A percentile compares a stretch with the other conserved stretches of the same genome.
Conservation (phyloP, 2,888 invertebrate species). For the Harpagoxenus sublaevis region DNA sequence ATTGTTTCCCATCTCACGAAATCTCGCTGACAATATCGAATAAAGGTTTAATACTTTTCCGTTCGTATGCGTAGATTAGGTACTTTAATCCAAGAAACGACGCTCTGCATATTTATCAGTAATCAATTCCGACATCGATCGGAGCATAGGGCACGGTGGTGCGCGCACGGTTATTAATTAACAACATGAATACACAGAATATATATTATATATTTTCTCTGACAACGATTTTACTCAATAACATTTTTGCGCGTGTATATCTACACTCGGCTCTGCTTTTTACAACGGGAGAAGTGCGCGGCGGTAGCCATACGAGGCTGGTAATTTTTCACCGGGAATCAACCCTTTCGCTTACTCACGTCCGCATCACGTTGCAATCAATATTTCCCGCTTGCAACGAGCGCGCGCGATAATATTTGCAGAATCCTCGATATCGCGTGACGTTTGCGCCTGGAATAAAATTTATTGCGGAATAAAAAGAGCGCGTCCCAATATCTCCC, state of each 20-base stretch:
- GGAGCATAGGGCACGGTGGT: neutral
- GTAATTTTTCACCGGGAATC: slow-evolving; percentile 56
- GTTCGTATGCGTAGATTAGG: slow-evolving; percentile 18
- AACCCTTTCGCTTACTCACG: slow-evolving; percentile 45
- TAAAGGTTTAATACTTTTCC: slow-evolving; percentile 42
- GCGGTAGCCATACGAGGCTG: neutral
- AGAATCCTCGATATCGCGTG: slow-evolving; percentile 40
- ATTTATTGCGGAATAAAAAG: slow-evolving; percentile 47
- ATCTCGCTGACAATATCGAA: slow-evolving; percentile 25
- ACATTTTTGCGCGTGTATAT: slow-evolving; percentile 29
- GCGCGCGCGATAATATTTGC: slow-evolving; percentile 51
- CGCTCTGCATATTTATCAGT: slow-evolving; percentile 47
- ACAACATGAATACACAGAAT: slow-evolving; percentile 12
- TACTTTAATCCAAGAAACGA: slow-evolving; percentile 52
- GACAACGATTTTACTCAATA: slow-evolving; percentile 22
- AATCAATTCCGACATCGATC: slow-evolving; percentile 30
- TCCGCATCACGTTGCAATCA: slow-evolving; percentile 44
- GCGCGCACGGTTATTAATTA: slow-evolving; percentile 30
- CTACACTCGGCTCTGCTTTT: slow-evolving; percentile 12
- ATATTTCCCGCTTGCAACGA: slow-evolving; percentile 33
- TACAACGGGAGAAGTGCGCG: slow-evolving; percentile 26
- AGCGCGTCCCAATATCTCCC: neutral
- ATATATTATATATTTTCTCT: neutral
- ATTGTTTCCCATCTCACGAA: neutral
- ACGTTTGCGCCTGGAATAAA: slow-evolving; percentile 43